Evolutionary conservation across 2,888 invertebrate genomes (phyloP).

Genomic region (Noctua pronuba): DNA sequence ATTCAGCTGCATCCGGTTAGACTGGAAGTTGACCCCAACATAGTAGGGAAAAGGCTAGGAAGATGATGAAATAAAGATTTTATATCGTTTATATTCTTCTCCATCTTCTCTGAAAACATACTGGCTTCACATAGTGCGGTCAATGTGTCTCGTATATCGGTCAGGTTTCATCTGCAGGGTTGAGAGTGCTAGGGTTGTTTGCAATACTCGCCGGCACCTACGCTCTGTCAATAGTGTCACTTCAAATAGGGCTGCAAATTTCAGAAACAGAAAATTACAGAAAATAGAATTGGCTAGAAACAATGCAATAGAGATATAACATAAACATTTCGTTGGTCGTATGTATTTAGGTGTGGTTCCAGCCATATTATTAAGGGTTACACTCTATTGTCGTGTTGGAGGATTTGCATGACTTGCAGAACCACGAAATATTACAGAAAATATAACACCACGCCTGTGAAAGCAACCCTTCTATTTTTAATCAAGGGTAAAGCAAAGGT

Average conservation of each 20-base stretch:
- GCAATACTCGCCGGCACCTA: not conserved
- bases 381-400: not conserved
- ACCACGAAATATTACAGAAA: not conserved
- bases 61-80: too few species aligned
- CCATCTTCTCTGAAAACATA: not conserved
- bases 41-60: too few species aligned
- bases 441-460: not conserved
- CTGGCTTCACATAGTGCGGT: conserved; percentile 5
- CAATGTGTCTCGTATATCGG: conserved; percentile 16
- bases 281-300: not conserved
- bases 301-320: not conserved
- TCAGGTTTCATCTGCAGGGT: conserved; percentile 1
- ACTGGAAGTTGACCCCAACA: too few species aligned
- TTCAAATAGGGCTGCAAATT: conserved; percentile 32
- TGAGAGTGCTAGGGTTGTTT: conserved; percentile 12
- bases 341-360: too few species aligned
- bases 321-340: not conserved
- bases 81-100: not conserved
- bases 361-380: not conserved
- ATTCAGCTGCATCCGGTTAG: too few species aligned
- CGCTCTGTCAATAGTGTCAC: conserved; percentile 46
- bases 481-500: not conserved
- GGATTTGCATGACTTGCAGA: not conserved
- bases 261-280: not conserved
- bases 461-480: too few species aligned